These are phyloP conservation scores for Erebia epiphron DNA, from an alignment of 2,888 invertebrate species.

Conservation along the genomic window DNA sequence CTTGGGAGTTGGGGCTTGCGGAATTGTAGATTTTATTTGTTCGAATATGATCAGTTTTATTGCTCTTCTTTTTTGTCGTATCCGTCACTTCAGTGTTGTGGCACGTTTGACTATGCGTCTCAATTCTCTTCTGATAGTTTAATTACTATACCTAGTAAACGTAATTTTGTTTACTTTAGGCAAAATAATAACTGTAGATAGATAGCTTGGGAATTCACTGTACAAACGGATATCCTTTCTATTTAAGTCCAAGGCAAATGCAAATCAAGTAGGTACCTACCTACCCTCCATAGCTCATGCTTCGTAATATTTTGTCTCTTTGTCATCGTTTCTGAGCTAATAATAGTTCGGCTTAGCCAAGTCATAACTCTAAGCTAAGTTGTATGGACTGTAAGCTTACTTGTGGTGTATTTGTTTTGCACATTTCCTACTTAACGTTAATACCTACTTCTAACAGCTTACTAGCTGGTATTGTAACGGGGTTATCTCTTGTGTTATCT, in stretches of 20 bases:
- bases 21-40: too few species aligned
- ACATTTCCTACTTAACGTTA: constrained; percentile 12
- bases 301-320: constrained; percentile 60
- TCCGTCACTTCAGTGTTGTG: too few species aligned
- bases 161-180: background rate
- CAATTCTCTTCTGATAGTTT: too few species aligned
- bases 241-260: constrained; percentile 76
- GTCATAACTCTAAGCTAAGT: constrained; percentile 19
- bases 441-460: constrained; percentile 19
- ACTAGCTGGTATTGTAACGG: background rate
- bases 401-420: constrained; percentile 13
- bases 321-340: constrained; percentile 50
- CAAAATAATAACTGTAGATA: constrained; percentile 19
- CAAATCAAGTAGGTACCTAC: constrained; percentile 56
- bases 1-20: too few species aligned
- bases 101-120: too few species aligned
- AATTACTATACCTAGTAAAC: too few species aligned
- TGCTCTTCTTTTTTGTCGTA: too few species aligned
- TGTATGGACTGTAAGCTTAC: constrained; percentile 7
- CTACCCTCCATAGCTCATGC: constrained; percentile 56
- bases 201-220: constrained; percentile 41
- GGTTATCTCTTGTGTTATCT: constrained; percentile 18
- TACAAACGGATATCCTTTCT: constrained; percentile 80
- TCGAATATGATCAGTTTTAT: too few species aligned
- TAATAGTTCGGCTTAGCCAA: constrained; percentile 29